Evolutionary conservation across 2,113 vertebrate genomes (phyloP).

Genomic region (Sterna hirundo): DNA sequence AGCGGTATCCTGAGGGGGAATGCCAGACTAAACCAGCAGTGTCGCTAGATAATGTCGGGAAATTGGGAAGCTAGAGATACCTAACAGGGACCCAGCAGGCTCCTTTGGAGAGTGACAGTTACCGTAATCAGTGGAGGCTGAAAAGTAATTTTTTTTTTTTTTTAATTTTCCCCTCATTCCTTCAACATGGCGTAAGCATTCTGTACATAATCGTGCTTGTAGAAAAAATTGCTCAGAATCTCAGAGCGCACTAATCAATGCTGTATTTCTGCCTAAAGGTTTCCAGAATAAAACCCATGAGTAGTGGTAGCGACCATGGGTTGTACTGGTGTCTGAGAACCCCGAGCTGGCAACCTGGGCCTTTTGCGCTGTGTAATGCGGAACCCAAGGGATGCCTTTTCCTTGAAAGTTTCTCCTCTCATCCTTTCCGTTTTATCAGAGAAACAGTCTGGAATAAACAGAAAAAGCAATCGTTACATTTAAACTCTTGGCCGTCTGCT

Average conservation of each 20-base stretch:
- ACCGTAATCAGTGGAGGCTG: neutral
- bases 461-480: constrained; percentile 54
- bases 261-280: neutral
- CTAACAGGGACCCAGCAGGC: neutral
- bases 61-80: neutral
- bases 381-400: neutral
- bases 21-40: neutral
- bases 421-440: neutral
- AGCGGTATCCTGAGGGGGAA: neutral
- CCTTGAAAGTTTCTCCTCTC: neutral
- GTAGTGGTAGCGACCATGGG: neutral
- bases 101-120: neutral
- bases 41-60: neutral
- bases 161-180: neutral
- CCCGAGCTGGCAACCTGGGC: neutral
- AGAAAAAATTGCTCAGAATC: neutral
- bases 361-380: neutral
- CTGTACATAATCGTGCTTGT: neutral
- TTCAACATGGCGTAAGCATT: neutral
- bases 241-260: neutral
- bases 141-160: neutral
- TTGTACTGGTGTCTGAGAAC: neutral
- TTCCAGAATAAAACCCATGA: neutral
- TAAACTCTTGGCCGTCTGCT: neutral
- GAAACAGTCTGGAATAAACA: neutral